These are phyloP conservation scores for Drosophila parabipectinata DNA, from an alignment of 1,140 invertebrate species.

Conservation along the genomic window DNA sequence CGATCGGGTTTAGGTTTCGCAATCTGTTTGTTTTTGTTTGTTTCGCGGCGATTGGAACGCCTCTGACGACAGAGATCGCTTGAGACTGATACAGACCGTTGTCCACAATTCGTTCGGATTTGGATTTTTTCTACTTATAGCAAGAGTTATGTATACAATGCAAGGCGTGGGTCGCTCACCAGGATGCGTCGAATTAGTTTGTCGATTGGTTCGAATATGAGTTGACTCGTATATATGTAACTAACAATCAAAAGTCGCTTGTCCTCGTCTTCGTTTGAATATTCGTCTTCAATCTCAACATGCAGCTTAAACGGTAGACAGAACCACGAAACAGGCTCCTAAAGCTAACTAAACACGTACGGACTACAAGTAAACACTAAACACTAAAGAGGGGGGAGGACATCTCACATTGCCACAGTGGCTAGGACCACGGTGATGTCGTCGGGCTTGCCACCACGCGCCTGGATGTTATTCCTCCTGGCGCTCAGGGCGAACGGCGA, in stretches of 20 bases:
- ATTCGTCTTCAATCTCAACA: constrained; percentile 63
- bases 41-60: constrained; percentile 68
- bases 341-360: constrained; percentile 73
- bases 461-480: constrained; percentile 95
- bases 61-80: constrained; percentile 66
- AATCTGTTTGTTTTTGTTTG: constrained; percentile 37
- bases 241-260: constrained; percentile 60
- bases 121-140: constrained; percentile 44
- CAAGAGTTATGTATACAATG: constrained; percentile 58
- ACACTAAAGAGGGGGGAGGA: constrained; percentile 44
- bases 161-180: constrained; percentile 60
- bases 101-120: constrained; percentile 9
- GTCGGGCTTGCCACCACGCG: constrained; percentile 97
- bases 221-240: constrained; percentile 50
- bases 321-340: constrained; percentile 69
- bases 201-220: constrained; percentile 30
- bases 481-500: constrained; percentile 98
- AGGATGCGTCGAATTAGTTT: constrained; percentile 65
- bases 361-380: constrained; percentile 75
- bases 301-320: constrained; percentile 73
- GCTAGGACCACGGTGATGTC: constrained; percentile 98
- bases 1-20: constrained; percentile 31
- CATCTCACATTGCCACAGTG: constrained; percentile 91
- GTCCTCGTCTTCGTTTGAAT: constrained; percentile 18
- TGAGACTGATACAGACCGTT: constrained; percentile 57